phyloP scores from a whole-genome alignment of 2,888 invertebrate genomes.

The Choreutis nemorana region DNA sequence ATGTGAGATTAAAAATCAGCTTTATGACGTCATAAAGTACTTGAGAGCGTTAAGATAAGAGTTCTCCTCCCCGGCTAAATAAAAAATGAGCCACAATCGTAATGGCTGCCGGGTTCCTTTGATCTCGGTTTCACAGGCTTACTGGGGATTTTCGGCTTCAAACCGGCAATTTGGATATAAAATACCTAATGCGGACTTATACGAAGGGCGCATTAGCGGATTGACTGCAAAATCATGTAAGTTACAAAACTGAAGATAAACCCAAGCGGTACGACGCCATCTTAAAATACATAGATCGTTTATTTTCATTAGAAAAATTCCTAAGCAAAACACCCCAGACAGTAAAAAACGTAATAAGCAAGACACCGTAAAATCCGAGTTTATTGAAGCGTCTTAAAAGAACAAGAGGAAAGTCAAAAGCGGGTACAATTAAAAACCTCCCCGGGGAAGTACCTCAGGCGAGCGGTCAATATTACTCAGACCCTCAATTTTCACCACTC shows the following conservation, averaged over 20 bases:
- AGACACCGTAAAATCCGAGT: conserved; percentile 53
- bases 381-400: conserved; percentile 58
- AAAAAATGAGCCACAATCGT: conserved; percentile 66
- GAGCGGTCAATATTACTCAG: conserved; percentile 61
- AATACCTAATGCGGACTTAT: conserved; percentile 49
- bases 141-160: conserved; percentile 51
- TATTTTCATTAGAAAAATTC: background rate
- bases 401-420: conserved; percentile 61
- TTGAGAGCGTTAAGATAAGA: conserved; percentile 57
- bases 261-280: background rate
- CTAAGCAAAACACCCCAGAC: conserved; percentile 18
- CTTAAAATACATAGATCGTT: background rate
- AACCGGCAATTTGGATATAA: conserved; percentile 57
- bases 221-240: conserved; percentile 27
- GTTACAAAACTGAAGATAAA: background rate
- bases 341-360: conserved; percentile 42
- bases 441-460: conserved; percentile 46
- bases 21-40: conserved; percentile 64
- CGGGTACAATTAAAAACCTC: conserved; percentile 59
- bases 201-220: conserved; percentile 54
- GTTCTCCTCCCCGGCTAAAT: conserved; percentile 46
- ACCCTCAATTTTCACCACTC: conserved; percentile 66
- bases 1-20: conserved; percentile 64
- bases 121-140: conserved; percentile 62
- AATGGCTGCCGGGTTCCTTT: conserved; percentile 54